Conservation (phyloP, 1,140 invertebrate species). For the Drosophila tropicalis region DNA sequence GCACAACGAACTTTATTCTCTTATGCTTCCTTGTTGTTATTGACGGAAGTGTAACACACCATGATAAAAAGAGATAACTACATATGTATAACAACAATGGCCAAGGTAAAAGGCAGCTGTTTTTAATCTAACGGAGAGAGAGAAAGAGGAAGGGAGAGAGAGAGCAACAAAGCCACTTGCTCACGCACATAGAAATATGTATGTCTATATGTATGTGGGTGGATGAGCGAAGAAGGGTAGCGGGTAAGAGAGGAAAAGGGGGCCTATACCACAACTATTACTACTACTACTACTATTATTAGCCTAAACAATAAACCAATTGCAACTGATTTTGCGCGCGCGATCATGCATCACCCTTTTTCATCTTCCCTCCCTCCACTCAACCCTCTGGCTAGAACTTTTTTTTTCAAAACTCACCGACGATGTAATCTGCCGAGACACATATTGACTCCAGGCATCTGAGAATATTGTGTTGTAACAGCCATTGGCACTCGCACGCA, state of each 20-base stretch:
- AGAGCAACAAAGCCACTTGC: background rate
- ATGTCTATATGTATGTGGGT: too few relatives aligned
- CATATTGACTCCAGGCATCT: slow-evolving; percentile 69
- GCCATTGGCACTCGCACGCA: slow-evolving; percentile 62
- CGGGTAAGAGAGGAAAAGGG: background rate
- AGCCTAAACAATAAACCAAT: slow-evolving; percentile 35
- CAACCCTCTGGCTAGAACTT: background rate
- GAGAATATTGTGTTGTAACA: slow-evolving; percentile 69
- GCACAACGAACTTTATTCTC: background rate
- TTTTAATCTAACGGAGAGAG: slow-evolving; percentile 4
- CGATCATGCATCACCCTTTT: background rate
- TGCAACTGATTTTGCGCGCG: slow-evolving; percentile 19
- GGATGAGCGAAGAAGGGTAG: too few relatives aligned
- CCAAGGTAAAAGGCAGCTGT: slow-evolving; percentile 13
- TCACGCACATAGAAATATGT: background rate
- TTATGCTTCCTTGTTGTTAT: slow-evolving; percentile 10
- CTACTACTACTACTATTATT: slow-evolving; percentile 17
- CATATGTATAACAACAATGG: slow-evolving; percentile 5
- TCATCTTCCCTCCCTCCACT: too few relatives aligned
- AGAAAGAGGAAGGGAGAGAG: background rate
- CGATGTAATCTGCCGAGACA: slow-evolving; percentile 63
- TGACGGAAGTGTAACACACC: slow-evolving; percentile 33
- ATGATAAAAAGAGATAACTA: slow-evolving; percentile 26
- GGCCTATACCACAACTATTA: background rate
- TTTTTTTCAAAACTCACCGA: slow-evolving; percentile 64